A percentile compares a stretch with the other conserved stretches of the same genome.
These are phyloP conservation scores for Apantesis nais DNA, from an alignment of 2,888 invertebrate genomes.

Conservation along the genomic window DNA sequence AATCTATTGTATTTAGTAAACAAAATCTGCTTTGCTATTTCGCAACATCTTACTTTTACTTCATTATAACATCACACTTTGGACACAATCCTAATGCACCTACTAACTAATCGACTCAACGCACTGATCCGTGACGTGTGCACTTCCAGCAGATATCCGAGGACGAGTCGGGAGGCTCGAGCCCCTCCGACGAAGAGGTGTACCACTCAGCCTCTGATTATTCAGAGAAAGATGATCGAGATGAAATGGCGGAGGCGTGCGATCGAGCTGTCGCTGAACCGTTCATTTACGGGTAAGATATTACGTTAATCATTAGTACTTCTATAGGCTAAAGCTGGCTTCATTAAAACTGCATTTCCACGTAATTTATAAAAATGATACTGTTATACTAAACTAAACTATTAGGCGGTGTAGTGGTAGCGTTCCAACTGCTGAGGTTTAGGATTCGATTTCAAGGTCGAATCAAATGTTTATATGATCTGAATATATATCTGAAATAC, in stretches of 20 bases:
- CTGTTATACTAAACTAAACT: too few species aligned
- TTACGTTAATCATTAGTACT: not conserved
- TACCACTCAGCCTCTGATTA: slow-evolving; percentile 88
- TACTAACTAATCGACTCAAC: slow-evolving; percentile 11
- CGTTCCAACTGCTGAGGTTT: too few species aligned
- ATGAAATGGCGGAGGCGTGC: slow-evolving; percentile 77
- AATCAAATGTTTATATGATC: too few species aligned
- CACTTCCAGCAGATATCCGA: slow-evolving; percentile 68
- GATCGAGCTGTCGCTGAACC: slow-evolving; percentile 81
- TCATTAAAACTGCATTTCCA: not conserved
- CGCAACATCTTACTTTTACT: not conserved
- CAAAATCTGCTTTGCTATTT: too few species aligned
- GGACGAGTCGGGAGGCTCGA: slow-evolving; percentile 73
- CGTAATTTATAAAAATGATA: too few species aligned
- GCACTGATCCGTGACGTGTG: slow-evolving; percentile 10
- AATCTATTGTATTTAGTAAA: too few species aligned
- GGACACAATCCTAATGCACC: not conserved
- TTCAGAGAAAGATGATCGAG: slow-evolving; percentile 68
- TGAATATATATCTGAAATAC: too few species aligned
- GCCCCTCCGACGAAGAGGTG: slow-evolving; percentile 66
- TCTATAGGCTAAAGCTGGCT: not conserved
- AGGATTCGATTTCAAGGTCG: too few species aligned
- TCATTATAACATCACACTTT: slow-evolving; percentile 5
- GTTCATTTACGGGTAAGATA: slow-evolving; percentile 89
- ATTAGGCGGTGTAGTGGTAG: too few species aligned